Base-by-base conservation (phyloP, 2,113 vertebrate genomes). In the Lampris megalopsis region DNA sequence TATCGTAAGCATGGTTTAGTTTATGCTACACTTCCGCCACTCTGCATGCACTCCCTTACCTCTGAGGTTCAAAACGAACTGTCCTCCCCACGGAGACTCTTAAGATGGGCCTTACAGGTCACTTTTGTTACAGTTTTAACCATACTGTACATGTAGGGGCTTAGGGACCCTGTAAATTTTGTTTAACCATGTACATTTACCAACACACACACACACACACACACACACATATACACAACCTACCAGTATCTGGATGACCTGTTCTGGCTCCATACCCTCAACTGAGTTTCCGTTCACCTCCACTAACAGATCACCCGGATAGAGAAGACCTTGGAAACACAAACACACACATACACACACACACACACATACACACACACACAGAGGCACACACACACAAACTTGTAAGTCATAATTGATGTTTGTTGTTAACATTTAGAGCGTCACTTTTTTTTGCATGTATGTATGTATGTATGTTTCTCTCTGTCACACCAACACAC, bases 211-310 rank as follows among this genome's bases (percentile, higher is more conserved):
- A 1, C 45, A 24, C 45, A 13, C 45, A 43, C 45, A 37, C 3
- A n/a, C 37, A 10, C 24, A 24, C 24, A n/a, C 40, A 13, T 53
- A 11, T 13, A n/a, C 36, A 5, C n/a, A 13, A 69, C 85, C 65
- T 91, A 98, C 97, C 95, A 98, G 92, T 68, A 97, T 97, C 59
- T 94, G 94, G 88, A 97, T 97, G 75, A 98, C 95, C 89, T 96
- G 94, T 45, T 97, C 96, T 1, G 97, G 97, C 9, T 97, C 95
- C 77, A 97, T 90, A 42, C 97, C 96, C 53, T 91, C 93, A 41
- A 98, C 94, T 1, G 95, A 92, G 86, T 93, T 88, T n/a, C 96
- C 95, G 7, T 98, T 98, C 64, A 98, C 97, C 86, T 98, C 97
- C 57, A 98, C 92, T 64, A 98, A 76, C 83, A 95, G 93, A 87